Conservation (phyloP, 37 sponge, comb jelly and placozoan species). For the Aplysina aerophoba region DNA sequence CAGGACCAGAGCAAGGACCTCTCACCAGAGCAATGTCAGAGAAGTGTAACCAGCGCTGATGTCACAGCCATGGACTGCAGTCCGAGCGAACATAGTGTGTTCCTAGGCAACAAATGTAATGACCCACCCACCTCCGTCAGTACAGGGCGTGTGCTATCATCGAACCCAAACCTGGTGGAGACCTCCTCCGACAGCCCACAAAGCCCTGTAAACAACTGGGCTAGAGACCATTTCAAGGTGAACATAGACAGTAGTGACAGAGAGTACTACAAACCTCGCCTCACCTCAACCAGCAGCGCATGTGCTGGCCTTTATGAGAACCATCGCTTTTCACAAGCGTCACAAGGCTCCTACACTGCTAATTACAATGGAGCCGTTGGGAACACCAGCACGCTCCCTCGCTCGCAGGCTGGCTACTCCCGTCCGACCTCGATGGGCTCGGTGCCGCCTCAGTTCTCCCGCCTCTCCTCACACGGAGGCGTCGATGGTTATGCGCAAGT, state of each 20-base stretch:
- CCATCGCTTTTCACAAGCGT: not conserved
- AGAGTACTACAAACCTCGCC: not conserved
- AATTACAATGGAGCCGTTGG: not conserved
- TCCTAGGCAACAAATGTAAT: not conserved
- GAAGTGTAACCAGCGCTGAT: not conserved
- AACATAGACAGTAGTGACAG: not conserved
- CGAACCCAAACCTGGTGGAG: not conserved
- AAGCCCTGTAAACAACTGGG: not conserved
- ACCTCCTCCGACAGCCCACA: not conserved
- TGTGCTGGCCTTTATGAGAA: not conserved
- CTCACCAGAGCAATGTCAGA: not conserved
- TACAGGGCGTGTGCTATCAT: not conserved
- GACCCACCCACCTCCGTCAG: not conserved
- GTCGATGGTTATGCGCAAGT: not conserved
- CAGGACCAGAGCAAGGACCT: not conserved
- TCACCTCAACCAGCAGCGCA: not conserved
- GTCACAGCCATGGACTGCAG: not conserved
- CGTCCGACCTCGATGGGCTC: not conserved
- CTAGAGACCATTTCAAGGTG: not conserved
- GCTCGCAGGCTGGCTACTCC: not conserved
- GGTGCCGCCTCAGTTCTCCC: not conserved
- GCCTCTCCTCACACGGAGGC: not conserved
- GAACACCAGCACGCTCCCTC: not conserved
- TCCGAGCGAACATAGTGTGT: not conserved
- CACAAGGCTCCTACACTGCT: not conserved